Conservation (phyloP, 2,113 vertebrate species). For the Trogon melanurus region DNA sequence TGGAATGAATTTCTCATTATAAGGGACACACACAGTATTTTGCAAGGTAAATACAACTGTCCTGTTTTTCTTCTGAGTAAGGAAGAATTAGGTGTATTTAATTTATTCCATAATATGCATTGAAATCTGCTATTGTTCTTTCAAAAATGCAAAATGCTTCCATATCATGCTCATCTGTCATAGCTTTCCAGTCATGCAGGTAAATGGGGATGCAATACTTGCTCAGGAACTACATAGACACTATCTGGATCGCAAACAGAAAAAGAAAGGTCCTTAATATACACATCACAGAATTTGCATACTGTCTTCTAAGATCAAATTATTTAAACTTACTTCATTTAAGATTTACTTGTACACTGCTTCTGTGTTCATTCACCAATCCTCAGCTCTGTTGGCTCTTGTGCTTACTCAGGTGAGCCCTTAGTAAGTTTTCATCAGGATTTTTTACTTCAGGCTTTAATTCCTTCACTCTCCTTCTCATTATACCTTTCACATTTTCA, state of each 20-base stretch:
- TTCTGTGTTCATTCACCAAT: not conserved
- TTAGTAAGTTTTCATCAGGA: not conserved
- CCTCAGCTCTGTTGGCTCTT: not conserved
- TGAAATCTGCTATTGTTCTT: conserved; percentile 27
- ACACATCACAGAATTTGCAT: not conserved
- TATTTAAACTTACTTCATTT: not conserved
- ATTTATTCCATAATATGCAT: conserved; percentile 27
- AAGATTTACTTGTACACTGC: not conserved
- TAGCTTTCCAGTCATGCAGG: not conserved
- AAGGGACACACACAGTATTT: conserved; percentile 39
- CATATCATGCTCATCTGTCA: conserved; percentile 7
- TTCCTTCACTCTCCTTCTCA: not conserved
- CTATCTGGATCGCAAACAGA: not conserved
- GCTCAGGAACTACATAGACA: not conserved
- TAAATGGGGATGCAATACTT: not conserved
- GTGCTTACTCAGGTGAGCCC: not conserved
- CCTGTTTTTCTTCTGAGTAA: not conserved
- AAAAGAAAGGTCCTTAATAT: not conserved
- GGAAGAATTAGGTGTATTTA: conserved; percentile 45
- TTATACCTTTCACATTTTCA: not conserved
- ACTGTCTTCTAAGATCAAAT: not conserved
- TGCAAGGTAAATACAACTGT: conserved; percentile 40
- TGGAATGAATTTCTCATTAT: conserved; percentile 44
- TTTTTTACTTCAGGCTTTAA: not conserved
- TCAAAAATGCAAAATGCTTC: conserved; percentile 35